Evolutionary conservation across 2,113 vertebrate genomes (phyloP).

Genomic region (Eulemur rufifrons): DNA sequence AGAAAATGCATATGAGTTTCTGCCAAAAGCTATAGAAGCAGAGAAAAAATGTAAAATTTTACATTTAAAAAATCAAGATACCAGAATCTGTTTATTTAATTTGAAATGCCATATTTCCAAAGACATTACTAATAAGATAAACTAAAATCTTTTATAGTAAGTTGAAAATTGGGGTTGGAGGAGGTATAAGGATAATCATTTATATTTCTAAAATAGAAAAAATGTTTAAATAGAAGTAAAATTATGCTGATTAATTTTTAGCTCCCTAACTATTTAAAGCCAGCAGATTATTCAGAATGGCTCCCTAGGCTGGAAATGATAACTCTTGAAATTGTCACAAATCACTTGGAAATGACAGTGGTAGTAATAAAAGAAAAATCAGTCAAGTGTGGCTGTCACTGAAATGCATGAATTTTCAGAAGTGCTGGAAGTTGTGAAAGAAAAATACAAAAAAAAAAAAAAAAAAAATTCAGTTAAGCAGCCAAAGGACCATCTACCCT

Average conservation of each 20-base stretch:
- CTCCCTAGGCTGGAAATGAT: neutral
- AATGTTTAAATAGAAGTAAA: neutral
- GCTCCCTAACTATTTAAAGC: neutral
- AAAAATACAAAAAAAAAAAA: neutral
- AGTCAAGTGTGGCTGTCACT: neutral
- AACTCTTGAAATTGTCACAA: neutral
- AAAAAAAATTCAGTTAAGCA: neutral
- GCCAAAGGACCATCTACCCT: neutral
- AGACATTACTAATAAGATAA: neutral
- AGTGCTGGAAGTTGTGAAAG: neutral
- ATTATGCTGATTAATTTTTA: neutral
- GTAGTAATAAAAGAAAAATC: neutral
- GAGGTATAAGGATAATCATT: neutral
- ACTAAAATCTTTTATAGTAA: constrained; percentile 29
- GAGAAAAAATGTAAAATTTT: neutral
- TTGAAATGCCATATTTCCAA: constrained; percentile 30
- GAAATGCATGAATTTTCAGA: neutral
- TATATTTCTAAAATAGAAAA: constrained; percentile 44
- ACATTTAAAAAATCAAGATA: neutral
- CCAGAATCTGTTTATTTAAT: neutral
- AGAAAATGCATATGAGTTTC: neutral
- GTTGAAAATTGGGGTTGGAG: neutral
- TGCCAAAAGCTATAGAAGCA: neutral
- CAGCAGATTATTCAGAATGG: neutral
- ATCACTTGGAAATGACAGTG: neutral